Conservation (phyloP, 2,113 vertebrate species). For the Caranx melampygus region DNA sequence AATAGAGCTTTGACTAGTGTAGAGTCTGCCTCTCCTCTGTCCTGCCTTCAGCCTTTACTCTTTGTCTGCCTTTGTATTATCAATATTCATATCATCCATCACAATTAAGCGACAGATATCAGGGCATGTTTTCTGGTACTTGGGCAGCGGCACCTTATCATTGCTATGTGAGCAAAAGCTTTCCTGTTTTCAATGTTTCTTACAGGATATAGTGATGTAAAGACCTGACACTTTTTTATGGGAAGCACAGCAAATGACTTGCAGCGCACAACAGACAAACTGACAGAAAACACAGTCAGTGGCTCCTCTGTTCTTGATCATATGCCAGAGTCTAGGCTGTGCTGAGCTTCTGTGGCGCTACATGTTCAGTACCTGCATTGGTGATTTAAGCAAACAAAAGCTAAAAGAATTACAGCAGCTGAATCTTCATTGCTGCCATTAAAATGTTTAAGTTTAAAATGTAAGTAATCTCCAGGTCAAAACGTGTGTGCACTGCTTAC, state of each 20-base stretch:
- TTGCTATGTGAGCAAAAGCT: neutral
- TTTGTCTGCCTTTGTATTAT: neutral
- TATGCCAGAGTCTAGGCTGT: neutral
- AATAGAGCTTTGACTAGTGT: constrained; percentile 16
- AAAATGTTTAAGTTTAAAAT: constrained; percentile 3
- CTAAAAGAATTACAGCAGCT: neutral
- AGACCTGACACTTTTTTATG: neutral
- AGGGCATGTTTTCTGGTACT: neutral
- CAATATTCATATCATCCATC: neutral
- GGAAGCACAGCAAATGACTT: constrained; percentile 11
- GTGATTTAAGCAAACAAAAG: constrained; percentile 2
- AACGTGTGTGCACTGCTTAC: constrained; percentile 57
- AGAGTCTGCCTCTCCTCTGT: neutral
- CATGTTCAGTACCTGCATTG: constrained; percentile 14
- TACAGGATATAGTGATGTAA: neutral
- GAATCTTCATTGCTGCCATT: constrained; percentile 21
- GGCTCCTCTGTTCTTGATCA: neutral
- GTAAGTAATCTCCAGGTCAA: constrained; percentile 14
- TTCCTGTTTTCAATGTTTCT: neutral
- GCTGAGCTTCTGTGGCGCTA: neutral
- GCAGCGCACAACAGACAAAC: neutral
- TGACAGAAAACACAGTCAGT: neutral
- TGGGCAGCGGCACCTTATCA: neutral
- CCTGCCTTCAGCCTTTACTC: neutral
- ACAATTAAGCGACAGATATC: neutral